Evolutionary conservation across 37 sponge, comb jelly and placozoan genomes (phyloP), one percentile per base, ranked within the genome.

Genomic region (Ephydatia muelleri): DNA sequence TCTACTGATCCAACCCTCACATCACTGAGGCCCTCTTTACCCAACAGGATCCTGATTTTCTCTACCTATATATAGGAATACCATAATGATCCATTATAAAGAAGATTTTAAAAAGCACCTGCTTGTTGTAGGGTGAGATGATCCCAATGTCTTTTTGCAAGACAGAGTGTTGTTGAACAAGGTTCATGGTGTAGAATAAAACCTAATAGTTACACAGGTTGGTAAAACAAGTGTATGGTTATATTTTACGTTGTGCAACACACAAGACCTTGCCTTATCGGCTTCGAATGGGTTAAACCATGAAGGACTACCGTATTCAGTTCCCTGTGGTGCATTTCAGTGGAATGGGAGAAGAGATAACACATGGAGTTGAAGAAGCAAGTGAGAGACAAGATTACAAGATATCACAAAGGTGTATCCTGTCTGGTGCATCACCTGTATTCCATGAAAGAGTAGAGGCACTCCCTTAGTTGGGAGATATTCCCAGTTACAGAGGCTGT

Each of bases 41-140:
- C 31, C n/a, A 94, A 43, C 70, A 90, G 72, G 66, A 70, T 78
- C 5, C 91, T 65, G 27, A 87, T 84, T 38, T 91, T 94, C 68
- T 94, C 90, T 27, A 87, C 89, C 73, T 80, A 67, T 16, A 77
- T 26, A 0, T 5, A 23, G 34, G 5, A 37, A 26, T 12, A 4
- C n/a, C n/a, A n/a, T n/a, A n/a, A n/a, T n/a, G 75, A 26, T 12
- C 12, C 27, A n/a, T 1, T 1, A 19, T 5, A 14, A 19, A 21
- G 16, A 57, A 57, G 19, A 71, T 5, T 0, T 13, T 1, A 16
- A 28, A 29, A 19, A 14, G 19, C 21, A 83, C 91, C 85, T 94
- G 95, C 72, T 94, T 94, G 21, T 85, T 43, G 82, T 94, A 94
- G 16, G 95, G 95, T 3, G 95, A 83, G n/a, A 94, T 87, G 70